Percentiles rank a stretch among this genome's conserved stretches.
Conservation (phyloP, 2,888 invertebrate species). For the Amitus sp. region DNA sequence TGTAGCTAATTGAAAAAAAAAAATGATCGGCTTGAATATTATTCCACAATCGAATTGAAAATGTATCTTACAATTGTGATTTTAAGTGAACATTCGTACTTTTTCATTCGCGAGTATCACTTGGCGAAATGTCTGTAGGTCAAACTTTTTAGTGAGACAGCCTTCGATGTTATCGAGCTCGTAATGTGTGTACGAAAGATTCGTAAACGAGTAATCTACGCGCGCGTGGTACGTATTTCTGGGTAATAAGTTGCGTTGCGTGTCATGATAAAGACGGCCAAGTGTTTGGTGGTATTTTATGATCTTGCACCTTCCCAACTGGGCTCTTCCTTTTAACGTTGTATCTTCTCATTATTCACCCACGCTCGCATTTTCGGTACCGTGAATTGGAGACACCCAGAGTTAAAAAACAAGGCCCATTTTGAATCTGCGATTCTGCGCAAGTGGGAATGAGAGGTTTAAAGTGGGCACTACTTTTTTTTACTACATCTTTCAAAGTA, state of each 20-base stretch:
- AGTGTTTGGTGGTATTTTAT: conserved; percentile 58
- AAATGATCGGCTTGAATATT: too few species aligned
- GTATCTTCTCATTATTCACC: conserved; percentile 42
- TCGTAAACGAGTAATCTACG: conserved; percentile 24
- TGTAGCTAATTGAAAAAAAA: too few species aligned
- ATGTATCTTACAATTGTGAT: too few species aligned
- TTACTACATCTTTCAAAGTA: too few species aligned
- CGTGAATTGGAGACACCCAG: too few species aligned
- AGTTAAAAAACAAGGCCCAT: too few species aligned
- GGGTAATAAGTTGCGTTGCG: conserved; percentile 59
- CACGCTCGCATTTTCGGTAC: conserved; percentile 19
- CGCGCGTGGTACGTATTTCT: conserved; percentile 41
- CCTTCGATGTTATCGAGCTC: conserved; percentile 2
- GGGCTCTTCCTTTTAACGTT: conserved; percentile 51
- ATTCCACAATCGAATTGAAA: too few species aligned
- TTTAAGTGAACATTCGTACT: conserved; percentile 27
- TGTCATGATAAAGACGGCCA: conserved; percentile 59
- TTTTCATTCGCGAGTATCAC: too few species aligned
- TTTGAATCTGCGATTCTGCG: neutral
- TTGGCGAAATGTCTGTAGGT: neutral
- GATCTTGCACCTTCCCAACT: conserved; percentile 52
- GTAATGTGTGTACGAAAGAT: conserved; percentile 3
- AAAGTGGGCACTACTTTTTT: too few species aligned
- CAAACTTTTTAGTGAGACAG: neutral
- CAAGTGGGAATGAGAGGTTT: too few species aligned